Base-by-base conservation (phyloP, 1,140 invertebrate genomes). In the Macrobrachium rosenbergii region DNA sequence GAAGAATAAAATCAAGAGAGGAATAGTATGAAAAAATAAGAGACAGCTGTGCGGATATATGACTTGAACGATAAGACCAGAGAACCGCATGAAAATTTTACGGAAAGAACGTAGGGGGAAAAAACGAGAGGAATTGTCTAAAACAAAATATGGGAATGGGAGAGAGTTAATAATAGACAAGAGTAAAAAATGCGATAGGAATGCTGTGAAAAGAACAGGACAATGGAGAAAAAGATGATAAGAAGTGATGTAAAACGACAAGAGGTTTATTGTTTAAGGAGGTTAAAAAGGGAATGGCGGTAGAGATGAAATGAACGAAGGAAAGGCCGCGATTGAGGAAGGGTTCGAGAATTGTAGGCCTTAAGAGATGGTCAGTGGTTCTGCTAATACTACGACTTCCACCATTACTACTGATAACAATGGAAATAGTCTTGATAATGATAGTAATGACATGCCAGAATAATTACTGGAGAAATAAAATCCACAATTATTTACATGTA, bases 381-480 rank as follows among this genome's bases (percentile, higher is more conserved):
- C 28, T 75, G 10, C 73, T 43, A 75, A 37, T 75, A 43, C 28
- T 75, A 75, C 23, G 28, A 37, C 28, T 75, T 45, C 73, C 58
- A 43, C 73, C 58, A 75, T 52, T 43, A 75, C 73, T 75, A 75
- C 73, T 75, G 28, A 2, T 75, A 75, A 37, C 37, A 75, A 37
- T 75, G 28, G 28, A 37, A 37, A 37, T 37, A 3, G 28, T 37
- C 28, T 37, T 37, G 28, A 37, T 37, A 37, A 37, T 37, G 28
- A 37, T 37, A 37, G 3, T 37, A 37, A 37, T 37, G 28, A 37
- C 28, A 37, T 37, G 28, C 28, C 28, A 3, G 28, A 3, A 37
- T 1, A 3, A n/a, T n/a, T n/a, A 37, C 28, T 37, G 28, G 3
- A 37, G 3, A 37, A 37, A 3, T 37, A 37, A 37, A 37, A 37